A percentile compares a stretch with the other conserved stretches of the same genome.
Evolutionary conservation across 2,888 invertebrate genomes (phyloP).

Genomic region (Nemoura dubitans): DNA sequence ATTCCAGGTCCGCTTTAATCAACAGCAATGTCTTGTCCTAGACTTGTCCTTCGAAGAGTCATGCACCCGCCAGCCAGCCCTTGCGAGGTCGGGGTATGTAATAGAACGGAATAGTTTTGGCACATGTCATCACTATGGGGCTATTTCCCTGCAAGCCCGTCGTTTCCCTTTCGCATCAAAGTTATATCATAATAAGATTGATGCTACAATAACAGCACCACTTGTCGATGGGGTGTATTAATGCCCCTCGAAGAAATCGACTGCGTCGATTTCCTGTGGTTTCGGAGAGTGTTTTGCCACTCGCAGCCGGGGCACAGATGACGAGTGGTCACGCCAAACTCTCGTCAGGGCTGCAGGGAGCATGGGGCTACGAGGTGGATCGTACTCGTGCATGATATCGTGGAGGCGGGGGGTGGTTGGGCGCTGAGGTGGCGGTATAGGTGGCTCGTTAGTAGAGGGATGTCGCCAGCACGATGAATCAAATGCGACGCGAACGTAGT

Average conservation of each 20-base stretch:
- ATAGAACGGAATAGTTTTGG: too few species aligned
- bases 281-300: not conserved
- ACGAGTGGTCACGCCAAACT: not conserved
- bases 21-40: not conserved
- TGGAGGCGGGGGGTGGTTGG: not conserved
- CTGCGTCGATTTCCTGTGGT: not conserved
- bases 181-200: too few species aligned
- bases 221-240: too few species aligned
- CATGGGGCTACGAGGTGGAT: too few species aligned
- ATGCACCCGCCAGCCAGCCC: too few species aligned
- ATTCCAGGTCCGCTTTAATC: not conserved
- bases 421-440: not conserved
- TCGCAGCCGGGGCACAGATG: not conserved
- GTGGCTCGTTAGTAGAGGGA: not conserved
- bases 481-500: not conserved
- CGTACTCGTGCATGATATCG: not conserved
- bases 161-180: too few species aligned
- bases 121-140: too few species aligned
- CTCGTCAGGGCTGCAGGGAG: too few species aligned
- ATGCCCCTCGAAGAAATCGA: not conserved
- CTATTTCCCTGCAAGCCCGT: too few species aligned
- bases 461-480: not conserved
- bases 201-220: too few species aligned
- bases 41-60: not conserved
- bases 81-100: too few species aligned